A percentile compares a stretch with the other conserved stretches of the same genome.
Conservation (phyloP, 2,797 vertebrate genomes). For the Avahi laniger region DNA sequence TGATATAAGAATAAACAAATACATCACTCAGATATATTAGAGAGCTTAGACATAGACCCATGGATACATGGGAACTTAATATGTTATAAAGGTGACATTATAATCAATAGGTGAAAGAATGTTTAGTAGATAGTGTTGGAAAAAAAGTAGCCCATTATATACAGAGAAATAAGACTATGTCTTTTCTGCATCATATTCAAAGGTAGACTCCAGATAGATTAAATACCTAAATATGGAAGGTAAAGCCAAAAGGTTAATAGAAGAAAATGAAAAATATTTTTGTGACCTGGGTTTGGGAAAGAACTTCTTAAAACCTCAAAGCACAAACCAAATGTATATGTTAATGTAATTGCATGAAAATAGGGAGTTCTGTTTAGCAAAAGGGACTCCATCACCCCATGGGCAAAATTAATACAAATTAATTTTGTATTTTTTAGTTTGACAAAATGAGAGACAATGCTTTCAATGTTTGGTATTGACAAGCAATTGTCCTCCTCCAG, state of each 20-base stretch:
- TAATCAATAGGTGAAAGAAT: background rate
- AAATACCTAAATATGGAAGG: background rate
- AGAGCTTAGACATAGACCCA: background rate
- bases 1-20: background rate
- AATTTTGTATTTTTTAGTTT: background rate
- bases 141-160: background rate
- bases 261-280: background rate
- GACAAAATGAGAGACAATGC: background rate
- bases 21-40: background rate
- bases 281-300: background rate
- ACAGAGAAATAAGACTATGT: background rate
- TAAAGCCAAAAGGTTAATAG: background rate
- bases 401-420: background rate
- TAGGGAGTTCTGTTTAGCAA: background rate
- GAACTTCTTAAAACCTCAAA: constrained; percentile 1
- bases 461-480: constrained; percentile 5
- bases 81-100: background rate
- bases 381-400: background rate
- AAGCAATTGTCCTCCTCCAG: background rate
- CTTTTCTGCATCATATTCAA: background rate
- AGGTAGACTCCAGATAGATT: background rate
- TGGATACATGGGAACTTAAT: background rate
- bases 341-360: background rate
- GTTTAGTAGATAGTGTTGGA: background rate
- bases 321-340: background rate